Base-by-base conservation (phyloP, 2,797 vertebrate genomes). In the Gorsachius magnificus region DNA sequence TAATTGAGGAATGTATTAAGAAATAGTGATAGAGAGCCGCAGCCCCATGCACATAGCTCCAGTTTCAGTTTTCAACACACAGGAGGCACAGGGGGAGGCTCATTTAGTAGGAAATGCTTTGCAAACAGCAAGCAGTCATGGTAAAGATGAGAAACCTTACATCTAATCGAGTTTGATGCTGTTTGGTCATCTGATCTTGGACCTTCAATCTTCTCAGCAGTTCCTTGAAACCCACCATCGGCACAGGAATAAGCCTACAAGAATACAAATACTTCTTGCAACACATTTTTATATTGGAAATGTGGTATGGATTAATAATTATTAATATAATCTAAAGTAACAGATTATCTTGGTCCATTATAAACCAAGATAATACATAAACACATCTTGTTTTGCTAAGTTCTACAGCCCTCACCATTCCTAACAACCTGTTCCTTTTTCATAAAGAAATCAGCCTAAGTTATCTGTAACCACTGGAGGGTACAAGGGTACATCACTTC, bases 161-260 rank as follows among this genome's bases (percentile, higher is more conserved):
- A 88, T 99, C 99, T 94, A 99, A 98, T 98, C 99, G 98, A 89
- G 99, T 99, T 97, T 99, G 99, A 96, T 99, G 99, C 95, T 99
- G 99, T 96, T 99, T 99, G 35, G 99, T 99, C 99, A 99, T 99
- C 98, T 99, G 99, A 76, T 99, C 99, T 97, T 99, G 99, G 95
- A 99, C 99, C 97, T 99, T 99, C 89, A 99, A 83, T 92, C 99
- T 98, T 94, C 98, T 98, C 58, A 99, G 97, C n/a, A 99, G 97
- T 94, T 99, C 99, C 95, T 99, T 99, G 97, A 99, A 99, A 82
- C 99, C 99, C 90, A 99, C 99, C 99, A 99, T 99, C 20, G 99
- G 99, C 33, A 99, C 99, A 68, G 99, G 99, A 97, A 99, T 99
- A 93, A 99, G 98, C 91, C 99, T 99, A 45, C 33, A 65, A 95